phyloP scores from a whole-genome alignment of 2,888 invertebrate species.

The Eristalinus sepulchralis region DNA sequence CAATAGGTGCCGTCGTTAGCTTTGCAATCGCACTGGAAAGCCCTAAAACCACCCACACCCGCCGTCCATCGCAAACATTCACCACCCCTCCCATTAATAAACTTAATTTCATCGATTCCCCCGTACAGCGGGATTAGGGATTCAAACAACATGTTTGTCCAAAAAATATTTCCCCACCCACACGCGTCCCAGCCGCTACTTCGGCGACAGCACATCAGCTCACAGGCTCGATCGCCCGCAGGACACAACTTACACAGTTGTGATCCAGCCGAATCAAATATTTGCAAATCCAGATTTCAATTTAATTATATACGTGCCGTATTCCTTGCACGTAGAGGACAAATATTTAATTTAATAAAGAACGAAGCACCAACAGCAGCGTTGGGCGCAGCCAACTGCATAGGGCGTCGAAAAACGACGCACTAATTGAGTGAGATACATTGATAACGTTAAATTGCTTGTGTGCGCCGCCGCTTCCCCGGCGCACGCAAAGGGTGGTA shows the following conservation, averaged over 20 bases:
- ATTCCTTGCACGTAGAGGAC: constrained; percentile 57
- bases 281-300: constrained; percentile 66
- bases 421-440: constrained; percentile 59
- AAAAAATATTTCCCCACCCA: constrained; percentile 34
- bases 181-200: not conserved
- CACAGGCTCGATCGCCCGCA: not conserved
- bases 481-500: not conserved
- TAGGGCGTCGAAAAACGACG: not conserved
- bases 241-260: constrained; percentile 7
- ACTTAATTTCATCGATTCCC: constrained; percentile 6
- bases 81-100: not conserved
- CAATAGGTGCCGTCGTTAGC: constrained; percentile 18
- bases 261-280: constrained; percentile 62
- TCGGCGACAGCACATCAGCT: not conserved
- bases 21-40: not conserved
- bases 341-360: constrained; percentile 61
- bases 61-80: not conserved
- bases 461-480: not conserved
- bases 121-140: not conserved
- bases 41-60: not conserved
- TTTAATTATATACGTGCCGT: constrained; percentile 63
- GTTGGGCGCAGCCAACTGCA: not conserved
- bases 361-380: constrained; percentile 30
- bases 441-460: constrained; percentile 27
- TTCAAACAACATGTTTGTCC: constrained; percentile 46